A percentile compares a stretch with the other conserved stretches of the same genome.
These are phyloP conservation scores for Eretmochelys imbricata DNA, from an alignment of 2,113 vertebrate genomes.

Conservation along the genomic window DNA sequence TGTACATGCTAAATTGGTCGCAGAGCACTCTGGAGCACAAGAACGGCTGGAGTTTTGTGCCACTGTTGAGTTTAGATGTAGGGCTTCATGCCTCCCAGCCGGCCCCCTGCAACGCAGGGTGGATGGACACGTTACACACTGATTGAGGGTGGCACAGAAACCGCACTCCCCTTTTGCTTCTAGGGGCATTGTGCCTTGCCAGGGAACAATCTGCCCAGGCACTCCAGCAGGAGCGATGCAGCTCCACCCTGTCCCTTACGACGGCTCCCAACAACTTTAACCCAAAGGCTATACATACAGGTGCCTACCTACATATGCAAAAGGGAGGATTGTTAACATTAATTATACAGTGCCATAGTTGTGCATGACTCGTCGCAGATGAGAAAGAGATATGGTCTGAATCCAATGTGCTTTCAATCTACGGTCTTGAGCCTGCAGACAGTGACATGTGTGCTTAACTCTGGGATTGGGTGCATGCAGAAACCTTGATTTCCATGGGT, in stretches of 20 bases:
- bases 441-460: not conserved
- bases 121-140: no score
- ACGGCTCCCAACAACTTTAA: not conserved
- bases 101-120: no score
- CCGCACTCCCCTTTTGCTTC: not conserved
- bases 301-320: not conserved
- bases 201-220: not conserved
- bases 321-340: not conserved
- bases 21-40: not conserved
- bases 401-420: not conserved
- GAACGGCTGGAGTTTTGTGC: not conserved
- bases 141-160: not conserved
- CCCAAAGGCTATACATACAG: not conserved
- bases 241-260: not conserved
- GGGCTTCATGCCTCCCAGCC: not conserved
- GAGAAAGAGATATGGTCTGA: not conserved
- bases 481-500: not conserved
- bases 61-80: not conserved
- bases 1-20: not conserved
- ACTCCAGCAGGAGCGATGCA: not conserved
- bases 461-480: not conserved
- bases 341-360: accelerated
- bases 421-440: not conserved
- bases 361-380: not conserved
- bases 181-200: not conserved